A percentile compares a stretch with the other conserved stretches of the same genome.
Conservation (phyloP, 2,797 vertebrate genomes). For the Margarornis squamiger region DNA sequence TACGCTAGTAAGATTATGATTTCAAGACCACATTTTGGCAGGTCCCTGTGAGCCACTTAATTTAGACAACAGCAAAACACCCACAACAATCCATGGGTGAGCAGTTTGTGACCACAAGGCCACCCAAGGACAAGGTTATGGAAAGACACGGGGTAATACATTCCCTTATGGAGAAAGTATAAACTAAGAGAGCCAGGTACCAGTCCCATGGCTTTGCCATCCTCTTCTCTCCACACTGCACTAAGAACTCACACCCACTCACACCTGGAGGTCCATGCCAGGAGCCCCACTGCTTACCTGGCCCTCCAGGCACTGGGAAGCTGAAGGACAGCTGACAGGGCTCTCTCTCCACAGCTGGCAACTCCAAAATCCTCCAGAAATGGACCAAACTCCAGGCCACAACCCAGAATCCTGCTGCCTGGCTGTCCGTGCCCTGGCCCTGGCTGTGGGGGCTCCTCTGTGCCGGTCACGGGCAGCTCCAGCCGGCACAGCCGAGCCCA, state of each 20-base stretch:
- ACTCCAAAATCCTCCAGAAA: not conserved
- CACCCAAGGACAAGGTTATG: not conserved
- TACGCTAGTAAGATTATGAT: constrained; percentile 33
- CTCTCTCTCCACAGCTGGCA: not conserved
- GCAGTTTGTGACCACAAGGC: not conserved
- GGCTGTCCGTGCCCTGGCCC: fast-evolving
- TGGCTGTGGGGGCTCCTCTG: fast-evolving
- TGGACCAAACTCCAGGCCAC: fast-evolving
- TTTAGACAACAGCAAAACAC: not conserved
- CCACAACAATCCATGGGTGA: fast-evolving
- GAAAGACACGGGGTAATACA: not conserved
- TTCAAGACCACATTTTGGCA: not conserved
- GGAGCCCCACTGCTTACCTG: not conserved
- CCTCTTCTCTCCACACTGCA: not conserved
- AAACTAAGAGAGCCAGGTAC: not conserved
- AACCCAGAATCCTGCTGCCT: not conserved
- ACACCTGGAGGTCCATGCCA: fast-evolving
- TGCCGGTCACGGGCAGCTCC: fast-evolving
- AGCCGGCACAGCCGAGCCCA: not conserved
- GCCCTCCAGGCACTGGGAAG: fast-evolving
- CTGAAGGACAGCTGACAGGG: fast-evolving
- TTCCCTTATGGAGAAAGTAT: not conserved
- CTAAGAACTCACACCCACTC: not conserved
- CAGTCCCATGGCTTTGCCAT: fast-evolving
- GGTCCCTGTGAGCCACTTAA: not conserved